Percentiles rank a stretch among this genome's conserved stretches.
Evolutionary conservation across 1,140 invertebrate species (phyloP).

Genomic region (Dufourea novaeangliae): DNA sequence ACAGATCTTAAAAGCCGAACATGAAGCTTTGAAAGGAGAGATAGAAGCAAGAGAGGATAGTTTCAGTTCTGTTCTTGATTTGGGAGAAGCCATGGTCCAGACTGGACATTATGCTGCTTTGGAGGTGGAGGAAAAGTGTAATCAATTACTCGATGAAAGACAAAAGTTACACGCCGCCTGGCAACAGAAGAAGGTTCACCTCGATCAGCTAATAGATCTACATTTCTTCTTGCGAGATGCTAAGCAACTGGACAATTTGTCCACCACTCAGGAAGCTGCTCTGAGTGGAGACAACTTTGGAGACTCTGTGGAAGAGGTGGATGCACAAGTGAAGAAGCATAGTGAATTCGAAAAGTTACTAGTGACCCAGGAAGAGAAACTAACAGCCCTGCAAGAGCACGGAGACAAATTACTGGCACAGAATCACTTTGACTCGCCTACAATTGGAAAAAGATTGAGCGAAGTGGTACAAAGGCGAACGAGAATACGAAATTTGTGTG

Average conservation of each 20-base stretch:
- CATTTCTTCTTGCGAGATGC: slow-evolving; percentile 97
- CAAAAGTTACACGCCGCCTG: slow-evolving; percentile 91
- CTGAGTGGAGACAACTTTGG: slow-evolving; percentile 84
- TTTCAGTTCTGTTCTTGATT: slow-evolving; percentile 90
- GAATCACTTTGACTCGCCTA: slow-evolving; percentile 96
- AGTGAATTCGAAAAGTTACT: slow-evolving; percentile 95
- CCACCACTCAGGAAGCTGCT: slow-evolving; percentile 92
- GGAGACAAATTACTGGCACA: slow-evolving; percentile 94
- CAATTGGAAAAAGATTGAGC: slow-evolving; percentile 88
- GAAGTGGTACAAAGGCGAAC: slow-evolving; percentile 88
- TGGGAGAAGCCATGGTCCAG: slow-evolving; percentile 92
- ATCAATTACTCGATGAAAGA: slow-evolving; percentile 89
- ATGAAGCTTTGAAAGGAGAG: slow-evolving; percentile 95
- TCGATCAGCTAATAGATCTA: slow-evolving; percentile 97
- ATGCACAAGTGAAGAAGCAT: slow-evolving; percentile 93
- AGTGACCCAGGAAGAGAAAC: slow-evolving; percentile 93
- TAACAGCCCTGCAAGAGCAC: slow-evolving; percentile 91
- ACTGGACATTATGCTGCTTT: slow-evolving; percentile 91
- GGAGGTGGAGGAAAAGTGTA: slow-evolving; percentile 91
- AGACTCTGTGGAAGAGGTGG: slow-evolving; percentile 92
- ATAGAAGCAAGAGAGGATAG: slow-evolving; percentile 96
- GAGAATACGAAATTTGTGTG: slow-evolving; percentile 87
- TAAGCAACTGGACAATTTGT: slow-evolving; percentile 95
- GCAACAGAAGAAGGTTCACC: slow-evolving; percentile 93
- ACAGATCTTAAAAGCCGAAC: slow-evolving; percentile 93